Conservation (phyloP, 1,140 invertebrate genomes). For the Chironomus tepperi region DNA sequence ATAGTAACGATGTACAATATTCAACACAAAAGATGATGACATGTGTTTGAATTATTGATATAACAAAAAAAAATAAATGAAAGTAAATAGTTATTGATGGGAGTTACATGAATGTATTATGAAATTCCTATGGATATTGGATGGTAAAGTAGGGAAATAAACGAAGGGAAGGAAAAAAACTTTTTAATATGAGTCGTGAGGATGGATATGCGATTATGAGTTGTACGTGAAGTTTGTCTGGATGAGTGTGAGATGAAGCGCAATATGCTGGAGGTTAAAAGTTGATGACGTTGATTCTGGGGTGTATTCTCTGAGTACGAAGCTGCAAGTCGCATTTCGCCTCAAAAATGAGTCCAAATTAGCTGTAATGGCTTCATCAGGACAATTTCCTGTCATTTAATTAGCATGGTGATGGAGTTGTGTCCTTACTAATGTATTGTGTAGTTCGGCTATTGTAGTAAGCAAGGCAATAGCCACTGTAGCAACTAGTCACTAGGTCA, state of each 20-base stretch:
- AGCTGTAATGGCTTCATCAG: too few species aligned
- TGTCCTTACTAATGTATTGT: too few species aligned
- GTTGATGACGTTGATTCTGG: neutral
- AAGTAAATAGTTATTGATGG: slow-evolving; percentile 4
- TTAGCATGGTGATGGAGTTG: too few species aligned
- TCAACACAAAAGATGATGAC: neutral
- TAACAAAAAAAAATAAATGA: neutral
- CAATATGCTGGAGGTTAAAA: neutral
- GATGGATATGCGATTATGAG: neutral
- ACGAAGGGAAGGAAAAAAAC: neutral
- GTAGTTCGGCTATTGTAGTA: too few species aligned
- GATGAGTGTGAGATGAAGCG: neutral
- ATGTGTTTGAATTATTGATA: neutral
- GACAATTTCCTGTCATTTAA: too few species aligned
- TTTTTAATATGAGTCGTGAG: neutral
- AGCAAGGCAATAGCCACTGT: too few species aligned
- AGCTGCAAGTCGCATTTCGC: too few species aligned
- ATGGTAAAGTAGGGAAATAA: neutral
- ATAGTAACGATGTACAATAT: neutral
- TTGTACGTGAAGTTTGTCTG: neutral
- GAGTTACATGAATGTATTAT: neutral
- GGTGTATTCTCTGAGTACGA: too few species aligned
- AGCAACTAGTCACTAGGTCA: too few species aligned
- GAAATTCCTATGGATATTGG: neutral
- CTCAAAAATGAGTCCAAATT: too few species aligned